phyloP scores from a whole-genome alignment of 2,888 invertebrate genomes.

The Odontocerum albicorne region DNA sequence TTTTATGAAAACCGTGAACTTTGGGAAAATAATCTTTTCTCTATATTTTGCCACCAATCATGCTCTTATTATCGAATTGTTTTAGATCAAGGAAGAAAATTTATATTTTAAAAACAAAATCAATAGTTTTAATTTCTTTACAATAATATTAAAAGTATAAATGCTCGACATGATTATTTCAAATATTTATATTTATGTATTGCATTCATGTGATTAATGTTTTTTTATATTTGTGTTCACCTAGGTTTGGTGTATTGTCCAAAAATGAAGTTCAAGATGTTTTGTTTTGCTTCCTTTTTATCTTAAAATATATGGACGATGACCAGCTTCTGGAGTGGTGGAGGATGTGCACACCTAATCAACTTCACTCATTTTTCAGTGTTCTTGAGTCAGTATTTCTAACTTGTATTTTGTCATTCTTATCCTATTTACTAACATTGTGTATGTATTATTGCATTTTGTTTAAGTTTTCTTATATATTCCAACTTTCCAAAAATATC shows the following conservation, averaged over 20 bases:
- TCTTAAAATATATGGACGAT: conserved; percentile 87
- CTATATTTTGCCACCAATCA: too few relatives aligned
- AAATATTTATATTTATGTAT: conserved; percentile 1
- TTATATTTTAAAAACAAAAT: too few relatives aligned
- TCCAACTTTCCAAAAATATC: background rate
- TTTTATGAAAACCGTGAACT: too few relatives aligned
- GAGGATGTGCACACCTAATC: conserved; percentile 80
- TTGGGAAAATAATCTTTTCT: too few relatives aligned
- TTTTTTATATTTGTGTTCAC: conserved; percentile 7
- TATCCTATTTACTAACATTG: background rate
- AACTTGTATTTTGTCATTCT: conserved; percentile 2
- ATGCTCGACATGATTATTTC: background rate
- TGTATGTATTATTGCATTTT: background rate
- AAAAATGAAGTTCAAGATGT: conserved; percentile 84
- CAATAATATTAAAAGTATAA: background rate
- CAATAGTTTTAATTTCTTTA: too few relatives aligned
- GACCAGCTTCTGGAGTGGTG: conserved; percentile 90
- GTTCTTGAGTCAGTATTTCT: conserved; percentile 71
- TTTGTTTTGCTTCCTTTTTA: conserved; percentile 85
- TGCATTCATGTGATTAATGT: conserved; percentile 36
- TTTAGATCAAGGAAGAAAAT: too few relatives aligned
- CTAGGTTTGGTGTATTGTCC: conserved; percentile 58
- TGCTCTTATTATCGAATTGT: too few relatives aligned
- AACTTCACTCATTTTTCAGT: conserved; percentile 83
- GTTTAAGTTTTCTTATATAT: background rate